phyloP scores from a whole-genome alignment of 2,113 vertebrate genomes.

The Salminus brasiliensis region DNA sequence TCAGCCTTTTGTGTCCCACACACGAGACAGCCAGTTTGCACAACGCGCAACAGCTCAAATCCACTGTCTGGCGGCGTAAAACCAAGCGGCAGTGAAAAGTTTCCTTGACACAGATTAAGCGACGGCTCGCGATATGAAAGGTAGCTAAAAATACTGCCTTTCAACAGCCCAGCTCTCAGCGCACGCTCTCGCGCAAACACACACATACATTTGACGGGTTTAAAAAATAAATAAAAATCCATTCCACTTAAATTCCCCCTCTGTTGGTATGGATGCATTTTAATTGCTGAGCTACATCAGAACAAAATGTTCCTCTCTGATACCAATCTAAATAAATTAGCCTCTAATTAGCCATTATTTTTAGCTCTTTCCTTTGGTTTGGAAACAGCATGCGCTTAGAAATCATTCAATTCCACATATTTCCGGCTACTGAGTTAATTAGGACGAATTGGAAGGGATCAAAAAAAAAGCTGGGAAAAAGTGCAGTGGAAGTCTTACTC shows the following conservation, averaged over 20 bases:
- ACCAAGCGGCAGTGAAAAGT: slow-evolving; percentile 9
- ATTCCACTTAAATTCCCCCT: neutral
- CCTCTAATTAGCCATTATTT: slow-evolving; percentile 30
- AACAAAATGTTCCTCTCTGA: slow-evolving; percentile 11
- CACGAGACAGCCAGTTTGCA: neutral
- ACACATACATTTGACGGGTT: neutral
- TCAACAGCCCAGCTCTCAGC: neutral
- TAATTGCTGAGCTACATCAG: slow-evolving; percentile 1
- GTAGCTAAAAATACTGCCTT: neutral
- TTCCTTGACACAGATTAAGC: neutral
- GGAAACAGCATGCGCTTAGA: neutral
- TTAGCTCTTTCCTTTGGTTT: slow-evolving; percentile 15
- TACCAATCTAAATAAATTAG: neutral
- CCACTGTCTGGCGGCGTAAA: slow-evolving; percentile 1
- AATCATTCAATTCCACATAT: neutral
- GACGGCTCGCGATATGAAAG: neutral
- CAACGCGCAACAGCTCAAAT: neutral
- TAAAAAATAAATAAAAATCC: neutral
- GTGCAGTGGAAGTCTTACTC: neutral
- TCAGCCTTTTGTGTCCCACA: neutral
- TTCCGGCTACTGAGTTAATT: slow-evolving; percentile 2
- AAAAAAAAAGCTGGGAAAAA: neutral
- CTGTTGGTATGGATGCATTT: neutral
- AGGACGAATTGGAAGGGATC: neutral
- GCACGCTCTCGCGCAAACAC: neutral